Evolutionary conservation across 2,797 vertebrate genomes (phyloP).

Genomic region (Pitangus sulphuratus): DNA sequence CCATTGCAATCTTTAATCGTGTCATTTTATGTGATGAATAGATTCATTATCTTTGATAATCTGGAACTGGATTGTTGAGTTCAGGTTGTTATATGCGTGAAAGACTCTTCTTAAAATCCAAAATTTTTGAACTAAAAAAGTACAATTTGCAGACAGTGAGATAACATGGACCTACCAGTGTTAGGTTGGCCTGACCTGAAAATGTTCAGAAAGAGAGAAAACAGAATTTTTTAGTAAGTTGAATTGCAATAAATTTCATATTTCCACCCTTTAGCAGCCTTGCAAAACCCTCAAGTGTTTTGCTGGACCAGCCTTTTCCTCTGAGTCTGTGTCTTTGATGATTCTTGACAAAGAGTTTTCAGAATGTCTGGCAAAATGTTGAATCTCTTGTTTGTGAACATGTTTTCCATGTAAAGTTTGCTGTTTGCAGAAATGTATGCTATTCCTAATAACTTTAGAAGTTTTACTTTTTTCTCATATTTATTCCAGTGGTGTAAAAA

Average conservation of each 20-base stretch:
- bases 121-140: not conserved
- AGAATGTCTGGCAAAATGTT: not conserved
- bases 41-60: not conserved
- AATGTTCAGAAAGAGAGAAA: not conserved
- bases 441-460: not conserved
- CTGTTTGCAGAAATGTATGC: not conserved
- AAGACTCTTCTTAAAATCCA: not conserved
- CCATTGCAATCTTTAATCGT: not conserved
- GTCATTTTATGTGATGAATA: not conserved
- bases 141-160: not conserved
- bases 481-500: not conserved
- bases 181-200: not conserved
- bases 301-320: too few species aligned
- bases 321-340: too few species aligned
- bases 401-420: not conserved
- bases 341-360: not conserved
- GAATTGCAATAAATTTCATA: not conserved
- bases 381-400: not conserved
- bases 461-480: not conserved
- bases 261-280: not conserved
- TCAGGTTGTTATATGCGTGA: not conserved
- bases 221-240: not conserved
- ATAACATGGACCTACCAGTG: not conserved
- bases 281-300: not conserved
- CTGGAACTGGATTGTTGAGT: not conserved